Conservation (phyloP, 2,113 vertebrate species). For the Phainopepla nitens region DNA sequence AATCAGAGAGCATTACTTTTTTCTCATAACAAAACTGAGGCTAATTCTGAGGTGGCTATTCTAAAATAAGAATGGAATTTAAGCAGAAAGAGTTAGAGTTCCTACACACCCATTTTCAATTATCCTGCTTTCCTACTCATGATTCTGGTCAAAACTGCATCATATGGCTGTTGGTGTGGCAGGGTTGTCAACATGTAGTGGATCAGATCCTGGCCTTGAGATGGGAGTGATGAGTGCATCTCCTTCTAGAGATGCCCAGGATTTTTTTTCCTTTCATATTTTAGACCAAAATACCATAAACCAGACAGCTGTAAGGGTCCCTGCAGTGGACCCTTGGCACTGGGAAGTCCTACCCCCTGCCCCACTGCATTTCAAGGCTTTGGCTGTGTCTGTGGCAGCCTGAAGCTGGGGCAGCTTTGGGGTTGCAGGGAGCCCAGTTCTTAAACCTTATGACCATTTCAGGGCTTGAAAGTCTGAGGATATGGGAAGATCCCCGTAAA, state of each 20-base stretch:
- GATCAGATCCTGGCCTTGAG: fast-evolving
- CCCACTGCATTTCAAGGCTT: background rate
- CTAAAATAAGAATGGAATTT: background rate
- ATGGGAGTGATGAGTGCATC: background rate
- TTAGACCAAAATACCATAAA: background rate
- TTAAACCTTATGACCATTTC: background rate
- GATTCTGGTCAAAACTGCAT: background rate
- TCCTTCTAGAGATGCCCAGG: background rate
- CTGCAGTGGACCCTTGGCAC: background rate
- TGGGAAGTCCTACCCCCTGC: fast-evolving
- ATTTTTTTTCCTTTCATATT: background rate
- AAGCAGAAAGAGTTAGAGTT: background rate
- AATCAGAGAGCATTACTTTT: background rate
- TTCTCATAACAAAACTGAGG: background rate
- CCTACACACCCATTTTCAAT: background rate
- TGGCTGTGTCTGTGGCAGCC: background rate
- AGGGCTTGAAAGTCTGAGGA: background rate
- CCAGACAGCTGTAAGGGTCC: background rate
- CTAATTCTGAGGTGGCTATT: background rate
- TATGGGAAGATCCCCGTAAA: background rate
- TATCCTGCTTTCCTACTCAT: background rate
- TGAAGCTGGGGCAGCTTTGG: background rate
- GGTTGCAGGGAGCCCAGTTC: background rate
- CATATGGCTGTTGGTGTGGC: background rate
- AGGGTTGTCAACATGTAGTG: background rate